Base-by-base conservation (phyloP, 2,888 invertebrate genomes). In the Dicycla oo region DNA sequence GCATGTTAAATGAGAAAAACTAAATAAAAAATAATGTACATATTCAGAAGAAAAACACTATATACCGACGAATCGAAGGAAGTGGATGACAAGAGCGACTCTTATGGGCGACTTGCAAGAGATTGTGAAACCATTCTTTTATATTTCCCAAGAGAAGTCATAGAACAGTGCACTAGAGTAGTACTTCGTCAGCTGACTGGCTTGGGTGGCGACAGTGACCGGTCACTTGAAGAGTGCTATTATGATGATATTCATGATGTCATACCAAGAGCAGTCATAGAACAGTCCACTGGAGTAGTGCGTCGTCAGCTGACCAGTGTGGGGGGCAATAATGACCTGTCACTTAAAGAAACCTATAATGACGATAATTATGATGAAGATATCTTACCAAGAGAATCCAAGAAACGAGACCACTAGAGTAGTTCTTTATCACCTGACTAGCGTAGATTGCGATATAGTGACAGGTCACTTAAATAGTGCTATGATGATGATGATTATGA, bases 381-480 rank as follows among this genome's bases (percentile, higher is more conserved):
- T 23, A 13, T 13, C 45, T 85, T 76, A 93, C 93, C 93, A 92
- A 0, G 61, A 11, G 3, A 82, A 43, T 34, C 34, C 3, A 4
- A 38, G 20, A 20, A 20, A n/a, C n/a, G 20, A 20, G 8, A 3
- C 0, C 20, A 8, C 20, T 47, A 8, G 20, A 20, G 8, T 45
- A 45, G 45, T 20, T 3, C 47, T 8, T 47, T 8, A 47, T 47
- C 2, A 8, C 10, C 4, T 3, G 11, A 3, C 11, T 49, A 3
- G 88, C 87, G 40, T 88, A 64, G 0, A 93, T 81, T 2, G 74
- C 84, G 3, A 90, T 88, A 0, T 88, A 0, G 87, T 80, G 2
- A 91, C 89, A 0, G 91, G 91, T 0, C 92, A 89, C 43, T 90
- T 88, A 78, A 85, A 81, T 7, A 93, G 71, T 0, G 90, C 15